Evolutionary conservation across 2,113 vertebrate species (phyloP).

Genomic region (Seriola aureovittata): DNA sequence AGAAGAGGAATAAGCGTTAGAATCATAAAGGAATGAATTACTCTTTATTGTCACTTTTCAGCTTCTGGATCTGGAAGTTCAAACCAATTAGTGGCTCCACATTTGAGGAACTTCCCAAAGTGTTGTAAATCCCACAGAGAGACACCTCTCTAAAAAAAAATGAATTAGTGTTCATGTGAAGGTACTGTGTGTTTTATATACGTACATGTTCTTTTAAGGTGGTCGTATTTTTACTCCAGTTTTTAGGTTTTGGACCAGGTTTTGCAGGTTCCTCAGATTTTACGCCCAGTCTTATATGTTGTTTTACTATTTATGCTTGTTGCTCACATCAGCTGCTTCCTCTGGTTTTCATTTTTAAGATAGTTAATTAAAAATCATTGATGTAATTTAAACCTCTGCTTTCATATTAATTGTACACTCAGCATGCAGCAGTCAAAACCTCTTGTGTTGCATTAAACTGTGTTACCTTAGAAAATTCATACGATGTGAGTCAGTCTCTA

Average conservation of each 20-base stretch:
- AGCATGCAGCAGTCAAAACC: constrained; percentile 37
- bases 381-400: constrained; percentile 13
- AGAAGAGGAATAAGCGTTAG: constrained; percentile 30
- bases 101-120: not conserved
- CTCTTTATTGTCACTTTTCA: not conserved
- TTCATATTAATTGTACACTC: constrained; percentile 1
- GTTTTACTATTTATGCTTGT: constrained; percentile 20
- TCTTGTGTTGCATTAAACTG: constrained; percentile 46
- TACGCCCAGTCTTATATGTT: constrained; percentile 1
- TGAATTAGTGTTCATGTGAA: constrained; percentile 7
- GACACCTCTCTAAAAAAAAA: constrained; percentile 6
- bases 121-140: not conserved
- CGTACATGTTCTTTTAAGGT: constrained; percentile 23
- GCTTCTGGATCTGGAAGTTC: not conserved
- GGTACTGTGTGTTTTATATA: constrained; percentile 43
- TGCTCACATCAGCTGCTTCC: not conserved
- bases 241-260: constrained; percentile 46
- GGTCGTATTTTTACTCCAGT: constrained; percentile 28
- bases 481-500: not conserved
- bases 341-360: constrained; percentile 20
- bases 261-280: constrained; percentile 29
- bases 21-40: not conserved
- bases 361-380: not conserved
- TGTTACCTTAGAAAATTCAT: constrained; percentile 17
- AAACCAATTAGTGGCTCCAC: not conserved